Evolutionary conservation across 2,888 invertebrate species (phyloP).

Genomic region (Ecliptopera silaceata): DNA sequence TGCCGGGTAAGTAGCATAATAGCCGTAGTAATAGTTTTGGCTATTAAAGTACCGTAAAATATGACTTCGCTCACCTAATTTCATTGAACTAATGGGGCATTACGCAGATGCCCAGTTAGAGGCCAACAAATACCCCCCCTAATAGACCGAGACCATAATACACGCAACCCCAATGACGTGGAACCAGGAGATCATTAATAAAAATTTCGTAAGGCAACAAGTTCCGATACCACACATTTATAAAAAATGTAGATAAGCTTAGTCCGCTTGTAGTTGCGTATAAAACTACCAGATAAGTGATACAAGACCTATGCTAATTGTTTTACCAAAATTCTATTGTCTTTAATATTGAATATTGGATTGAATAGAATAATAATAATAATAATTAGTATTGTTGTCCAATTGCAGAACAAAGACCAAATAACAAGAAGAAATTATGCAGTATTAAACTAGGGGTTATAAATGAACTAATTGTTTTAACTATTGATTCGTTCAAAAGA

Average conservation of each 20-base stretch:
- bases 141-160: conserved; percentile 55
- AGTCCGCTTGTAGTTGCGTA: too few relatives aligned
- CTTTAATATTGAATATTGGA: too few relatives aligned
- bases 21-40: conserved; percentile 14
- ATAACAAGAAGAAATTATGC: too few relatives aligned
- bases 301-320: too few relatives aligned
- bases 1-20: background rate
- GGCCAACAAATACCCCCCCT: conserved; percentile 50
- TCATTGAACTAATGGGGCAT: conserved; percentile 34
- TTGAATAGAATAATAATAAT: too few relatives aligned
- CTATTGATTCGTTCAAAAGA: too few relatives aligned
- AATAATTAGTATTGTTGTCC: too few relatives aligned
- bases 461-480: too few relatives aligned
- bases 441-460: too few relatives aligned
- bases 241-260: background rate
- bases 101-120: conserved; percentile 45
- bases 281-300: too few relatives aligned
- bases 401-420: too few relatives aligned
- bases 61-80: conserved; percentile 26
- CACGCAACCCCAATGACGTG: conserved; percentile 44
- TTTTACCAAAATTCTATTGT: too few relatives aligned
- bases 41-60: conserved; percentile 23
- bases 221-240: conserved; percentile 42
- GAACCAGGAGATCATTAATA: conserved; percentile 58
- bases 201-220: conserved; percentile 66